These are phyloP conservation scores for Stictocephala bisonia DNA, from an alignment of 2,888 invertebrate species.

Conservation along the genomic window DNA sequence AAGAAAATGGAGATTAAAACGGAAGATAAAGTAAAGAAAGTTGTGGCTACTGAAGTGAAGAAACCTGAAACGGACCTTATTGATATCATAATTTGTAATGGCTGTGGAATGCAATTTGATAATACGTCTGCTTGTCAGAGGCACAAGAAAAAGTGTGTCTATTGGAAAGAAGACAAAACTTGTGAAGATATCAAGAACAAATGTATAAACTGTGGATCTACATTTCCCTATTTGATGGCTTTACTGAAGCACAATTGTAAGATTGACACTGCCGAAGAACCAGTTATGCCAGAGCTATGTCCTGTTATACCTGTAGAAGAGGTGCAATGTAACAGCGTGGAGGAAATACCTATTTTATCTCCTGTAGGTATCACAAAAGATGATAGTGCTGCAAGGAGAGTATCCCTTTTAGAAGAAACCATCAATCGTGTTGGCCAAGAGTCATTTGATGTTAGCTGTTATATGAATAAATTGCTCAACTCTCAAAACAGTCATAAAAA, in stretches of 20 bases:
- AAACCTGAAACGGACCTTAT: not conserved
- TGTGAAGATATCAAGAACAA: constrained; percentile 1
- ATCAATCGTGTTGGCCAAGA: constrained; percentile 23
- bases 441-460: not conserved
- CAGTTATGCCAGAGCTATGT: constrained; percentile 42
- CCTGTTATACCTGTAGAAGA: constrained; percentile 35
- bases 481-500: too few relatives aligned
- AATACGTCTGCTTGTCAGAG: constrained; percentile 44
- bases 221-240: constrained; percentile 38
- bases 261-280: constrained; percentile 11
- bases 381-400: not conserved
- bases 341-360: constrained; percentile 48
- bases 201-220: constrained; percentile 24
- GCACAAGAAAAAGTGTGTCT: constrained; percentile 47
- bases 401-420: not conserved
- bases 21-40: not conserved
- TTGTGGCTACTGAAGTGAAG: not conserved
- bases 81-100: constrained; percentile 46
- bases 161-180: constrained; percentile 43
- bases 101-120: constrained; percentile 48
- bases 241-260: constrained; percentile 36
- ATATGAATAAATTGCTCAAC: not conserved
- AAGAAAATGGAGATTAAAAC: not conserved
- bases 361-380: constrained; percentile 41
- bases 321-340: constrained; percentile 9